Conservation (phyloP, 2,113 vertebrate genomes). For the Myotis brandtii region DNA sequence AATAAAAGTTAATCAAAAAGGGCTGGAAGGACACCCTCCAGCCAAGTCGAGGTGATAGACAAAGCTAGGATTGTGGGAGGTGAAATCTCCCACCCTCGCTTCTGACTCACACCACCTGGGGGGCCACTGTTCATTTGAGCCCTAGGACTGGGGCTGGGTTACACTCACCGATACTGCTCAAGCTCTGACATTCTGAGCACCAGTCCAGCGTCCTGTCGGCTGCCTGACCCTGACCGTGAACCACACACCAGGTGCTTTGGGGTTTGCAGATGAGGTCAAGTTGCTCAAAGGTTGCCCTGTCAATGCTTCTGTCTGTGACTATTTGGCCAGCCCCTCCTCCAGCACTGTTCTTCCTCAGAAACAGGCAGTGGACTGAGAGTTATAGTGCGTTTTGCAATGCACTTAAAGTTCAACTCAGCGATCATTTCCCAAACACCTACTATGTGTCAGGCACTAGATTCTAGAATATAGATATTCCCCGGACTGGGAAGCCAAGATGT, state of each 20-base stretch:
- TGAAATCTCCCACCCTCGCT: neutral
- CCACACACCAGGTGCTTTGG: neutral
- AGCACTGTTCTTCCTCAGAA: neutral
- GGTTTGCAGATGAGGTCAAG: neutral
- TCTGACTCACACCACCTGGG: neutral
- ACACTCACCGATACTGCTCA: neutral
- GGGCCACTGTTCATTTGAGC: neutral
- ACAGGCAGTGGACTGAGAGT: neutral
- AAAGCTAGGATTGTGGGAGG: neutral
- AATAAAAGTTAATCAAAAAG: constrained; percentile 54
- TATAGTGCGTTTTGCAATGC: neutral
- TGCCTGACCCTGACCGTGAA: neutral
- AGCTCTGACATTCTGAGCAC: neutral
- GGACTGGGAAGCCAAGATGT: neutral
- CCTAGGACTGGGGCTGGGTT: neutral
- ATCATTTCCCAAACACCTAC: neutral
- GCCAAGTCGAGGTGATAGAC: neutral
- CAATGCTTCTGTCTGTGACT: neutral
- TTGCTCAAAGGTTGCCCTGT: neutral
- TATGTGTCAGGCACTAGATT: neutral
- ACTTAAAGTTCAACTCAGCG: neutral
- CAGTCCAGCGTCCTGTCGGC: neutral
- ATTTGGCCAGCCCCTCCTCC: too few species aligned
- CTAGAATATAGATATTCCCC: neutral
- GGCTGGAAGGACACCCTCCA: neutral